Percentiles rank a stretch among this genome's conserved stretches.
These are phyloP conservation scores for Margaritifera margaritifera DNA, from an alignment of 2,888 invertebrate species.

Conservation along the genomic window DNA sequence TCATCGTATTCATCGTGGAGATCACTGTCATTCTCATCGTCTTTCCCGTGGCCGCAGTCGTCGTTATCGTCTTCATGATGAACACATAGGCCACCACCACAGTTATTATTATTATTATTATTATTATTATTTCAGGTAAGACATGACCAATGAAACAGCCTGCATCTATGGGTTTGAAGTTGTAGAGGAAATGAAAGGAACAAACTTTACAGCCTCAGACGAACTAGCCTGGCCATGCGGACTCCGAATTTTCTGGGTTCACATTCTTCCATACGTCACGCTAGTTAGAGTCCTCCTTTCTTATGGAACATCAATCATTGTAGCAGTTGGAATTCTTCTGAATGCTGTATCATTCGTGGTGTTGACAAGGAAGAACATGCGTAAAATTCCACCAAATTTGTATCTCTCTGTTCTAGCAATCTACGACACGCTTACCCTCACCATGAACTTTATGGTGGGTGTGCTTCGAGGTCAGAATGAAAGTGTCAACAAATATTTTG, in stretches of 20 bases:
- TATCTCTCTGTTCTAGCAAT: conserved; percentile 52
- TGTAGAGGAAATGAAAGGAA: conserved; percentile 40
- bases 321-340: conserved; percentile 42
- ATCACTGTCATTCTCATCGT: too few species aligned
- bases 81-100: too few species aligned
- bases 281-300: conserved; percentile 45
- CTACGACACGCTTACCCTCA: conserved; percentile 44
- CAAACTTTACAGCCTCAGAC: conserved; percentile 40
- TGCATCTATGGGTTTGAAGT: conserved; percentile 19
- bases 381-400: conserved; percentile 43
- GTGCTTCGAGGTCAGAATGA: conserved; percentile 49
- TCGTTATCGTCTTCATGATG: too few species aligned
- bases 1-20: too few species aligned
- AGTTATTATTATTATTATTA: too few species aligned
- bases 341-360: conserved; percentile 45
- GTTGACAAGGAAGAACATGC: conserved; percentile 44
- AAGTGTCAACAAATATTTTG: conserved; percentile 44
- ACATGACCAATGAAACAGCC: neutral
- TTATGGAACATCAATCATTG: conserved; percentile 49
- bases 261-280: conserved; percentile 44
- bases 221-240: conserved; percentile 50
- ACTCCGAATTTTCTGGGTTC: conserved; percentile 40
- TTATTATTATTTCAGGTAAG: too few species aligned
- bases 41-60: too few species aligned
- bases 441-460: conserved; percentile 57